These are phyloP conservation scores for Himalopsyche japonica DNA, from an alignment of 2,888 invertebrate genomes.

Conservation along the genomic window DNA sequence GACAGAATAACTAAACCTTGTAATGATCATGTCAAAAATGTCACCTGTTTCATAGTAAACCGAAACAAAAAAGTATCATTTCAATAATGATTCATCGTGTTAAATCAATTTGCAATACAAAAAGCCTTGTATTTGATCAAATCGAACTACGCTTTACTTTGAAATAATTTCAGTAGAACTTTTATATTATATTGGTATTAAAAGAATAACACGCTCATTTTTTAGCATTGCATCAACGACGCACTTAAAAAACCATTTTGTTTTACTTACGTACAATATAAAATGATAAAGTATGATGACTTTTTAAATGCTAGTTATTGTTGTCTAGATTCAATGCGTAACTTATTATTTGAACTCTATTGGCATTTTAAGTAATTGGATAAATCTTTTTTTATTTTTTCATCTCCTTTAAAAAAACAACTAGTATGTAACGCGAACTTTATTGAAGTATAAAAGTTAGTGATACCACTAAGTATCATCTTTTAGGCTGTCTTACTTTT, in stretches of 20 bases:
- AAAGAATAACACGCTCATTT: not conserved
- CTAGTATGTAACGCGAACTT: too few relatives aligned
- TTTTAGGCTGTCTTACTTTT: too few relatives aligned
- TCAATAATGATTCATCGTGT: not conserved
- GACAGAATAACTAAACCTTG: not conserved
- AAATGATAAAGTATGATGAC: not conserved
- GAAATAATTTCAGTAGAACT: not conserved
- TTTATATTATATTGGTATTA: not conserved
- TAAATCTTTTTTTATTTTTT: too few relatives aligned
- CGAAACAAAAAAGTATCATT: not conserved
- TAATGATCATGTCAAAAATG: not conserved
- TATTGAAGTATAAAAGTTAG: too few relatives aligned
- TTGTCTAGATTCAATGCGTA: not conserved
- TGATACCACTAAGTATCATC: too few relatives aligned
- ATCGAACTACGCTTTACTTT: not conserved
- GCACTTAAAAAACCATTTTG: not conserved
- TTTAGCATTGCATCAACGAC: not conserved
- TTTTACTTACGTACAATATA: not conserved
- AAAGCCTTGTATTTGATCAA: not conserved
- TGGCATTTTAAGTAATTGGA: too few relatives aligned
- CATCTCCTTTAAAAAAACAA: too few relatives aligned
- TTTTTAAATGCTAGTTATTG: not conserved
- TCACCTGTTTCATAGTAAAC: not conserved
- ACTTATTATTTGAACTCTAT: too few relatives aligned
- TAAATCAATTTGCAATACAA: not conserved